Evolutionary conservation across 30 jellyfish, hydroid and myxozoan species (phyloP), one percentile per base, ranked within the genome.

Genomic region (Turritopsis dohrnii): DNA sequence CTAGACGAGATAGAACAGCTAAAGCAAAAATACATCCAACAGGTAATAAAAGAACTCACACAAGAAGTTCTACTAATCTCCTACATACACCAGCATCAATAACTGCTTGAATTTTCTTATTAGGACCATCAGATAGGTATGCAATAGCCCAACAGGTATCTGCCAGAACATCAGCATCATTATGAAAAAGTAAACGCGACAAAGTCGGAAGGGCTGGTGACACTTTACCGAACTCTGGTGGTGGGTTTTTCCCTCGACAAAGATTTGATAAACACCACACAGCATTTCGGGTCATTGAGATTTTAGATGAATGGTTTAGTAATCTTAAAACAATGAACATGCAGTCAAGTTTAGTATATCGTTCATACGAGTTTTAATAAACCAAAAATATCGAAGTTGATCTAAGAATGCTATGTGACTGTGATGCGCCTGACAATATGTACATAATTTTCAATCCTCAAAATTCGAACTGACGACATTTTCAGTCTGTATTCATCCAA

Each of bases 141-240:
- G 99, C 96, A 76, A 94, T 71, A 18, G 97, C 97, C 99, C 99
- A 94, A 79, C 99, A 94, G 7, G 99, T 88, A 74, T 94, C 99
- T 22, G 99, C 97, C 80, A 94, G 75, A 52, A 84, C 95, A 75
- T 89, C 97, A 7, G 90, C 81, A 81, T 94, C 97, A 65, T 84
- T 76, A 82, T 89, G 95, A 72, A 94, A 86, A 41, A 94, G 66
- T 21, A 94, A 80, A 23, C 87, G 83, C 17, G 99, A 90, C 75
- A 94, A 85, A 1, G 96, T 87, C 21, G 97, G 95, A 16, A 94
- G 88, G 84, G 94, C 89, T 17, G 96, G 95, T 23, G 96, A 89
- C 1, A 94, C 99, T 81, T 94, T 89, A 16, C 88, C 52, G 81
- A 94, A 94, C 75, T 89, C 96, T 17, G 99, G 99, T 27, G 99